Evolutionary conservation across 2,797 vertebrate genomes (phyloP).

Genomic region (Myotis pilosus): DNA sequence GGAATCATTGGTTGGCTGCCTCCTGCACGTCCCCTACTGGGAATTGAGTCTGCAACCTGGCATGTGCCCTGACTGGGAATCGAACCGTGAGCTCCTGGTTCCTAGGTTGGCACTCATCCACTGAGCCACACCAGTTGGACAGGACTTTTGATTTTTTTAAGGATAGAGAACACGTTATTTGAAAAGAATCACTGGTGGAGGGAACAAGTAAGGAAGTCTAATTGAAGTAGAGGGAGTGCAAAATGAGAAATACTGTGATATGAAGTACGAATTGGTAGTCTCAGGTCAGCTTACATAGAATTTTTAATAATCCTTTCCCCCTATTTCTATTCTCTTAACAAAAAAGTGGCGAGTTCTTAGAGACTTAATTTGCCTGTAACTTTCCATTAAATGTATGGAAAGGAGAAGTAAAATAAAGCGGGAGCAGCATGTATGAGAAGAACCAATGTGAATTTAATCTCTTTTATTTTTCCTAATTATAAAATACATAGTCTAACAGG

Average conservation of each 20-base stretch:
- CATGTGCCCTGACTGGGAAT: neutral
- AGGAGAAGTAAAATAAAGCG: conserved; percentile 29
- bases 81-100: neutral
- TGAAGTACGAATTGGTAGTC: neutral
- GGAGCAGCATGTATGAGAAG: neutral
- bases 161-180: conserved; percentile 18
- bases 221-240: neutral
- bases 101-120: neutral
- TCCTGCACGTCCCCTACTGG: neutral
- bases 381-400: neutral
- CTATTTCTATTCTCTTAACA: neutral
- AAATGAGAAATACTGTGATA: neutral
- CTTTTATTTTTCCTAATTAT: neutral
- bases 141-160: neutral
- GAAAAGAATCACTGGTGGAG: neutral
- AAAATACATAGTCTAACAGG: neutral
- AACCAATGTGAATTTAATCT: neutral
- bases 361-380: neutral
- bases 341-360: neutral
- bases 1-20: neutral
- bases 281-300: neutral
- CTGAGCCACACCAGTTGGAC: neutral
- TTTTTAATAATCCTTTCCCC: neutral
- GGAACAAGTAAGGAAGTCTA: neutral
- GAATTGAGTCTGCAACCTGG: neutral